These are phyloP conservation scores for Griposia aprilina DNA, from an alignment of 2,888 invertebrate genomes.

Conservation along the genomic window DNA sequence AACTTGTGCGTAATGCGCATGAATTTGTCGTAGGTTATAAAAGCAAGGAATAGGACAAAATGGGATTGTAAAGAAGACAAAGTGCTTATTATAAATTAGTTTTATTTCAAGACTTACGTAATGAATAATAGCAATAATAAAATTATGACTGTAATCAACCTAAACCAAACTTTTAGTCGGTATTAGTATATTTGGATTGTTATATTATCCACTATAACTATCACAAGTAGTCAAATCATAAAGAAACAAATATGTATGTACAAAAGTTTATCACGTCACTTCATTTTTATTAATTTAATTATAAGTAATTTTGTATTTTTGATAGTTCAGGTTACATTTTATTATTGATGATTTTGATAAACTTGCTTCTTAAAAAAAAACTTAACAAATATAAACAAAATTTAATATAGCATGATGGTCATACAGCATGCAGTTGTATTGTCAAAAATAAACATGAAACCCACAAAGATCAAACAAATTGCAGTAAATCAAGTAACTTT, in stretches of 20 bases:
- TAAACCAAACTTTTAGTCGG: conserved; percentile 90
- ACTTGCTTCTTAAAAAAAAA: conserved; percentile 36
- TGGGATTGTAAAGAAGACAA: conserved; percentile 51
- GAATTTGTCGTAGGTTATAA: conserved; percentile 57
- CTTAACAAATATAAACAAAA: conserved; percentile 17
- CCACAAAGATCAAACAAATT: conserved; percentile 7
- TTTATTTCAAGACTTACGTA: conserved; percentile 90
- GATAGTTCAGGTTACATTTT: conserved; percentile 36
- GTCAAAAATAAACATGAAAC: conserved; percentile 18
- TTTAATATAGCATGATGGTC: background rate
- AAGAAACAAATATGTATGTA: conserved; percentile 77
- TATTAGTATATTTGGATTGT: conserved; percentile 89
- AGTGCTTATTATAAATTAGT: conserved; percentile 86
- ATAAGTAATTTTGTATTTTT: conserved; percentile 40
- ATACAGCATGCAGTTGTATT: conserved; percentile 22
- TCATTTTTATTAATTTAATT: conserved; percentile 50
- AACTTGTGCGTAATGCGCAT: conserved; percentile 77
- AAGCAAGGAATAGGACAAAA: conserved; percentile 9
- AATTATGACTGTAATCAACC: conserved; percentile 88
- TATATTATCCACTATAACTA: conserved; percentile 81
- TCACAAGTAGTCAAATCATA: conserved; percentile 84
- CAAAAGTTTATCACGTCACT: conserved; percentile 73
- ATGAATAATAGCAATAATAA: conserved; percentile 83
- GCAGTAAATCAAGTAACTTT: conserved; percentile 4
- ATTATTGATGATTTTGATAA: conserved; percentile 17